Percentiles rank a stretch among this genome's conserved stretches.
Evolutionary conservation across 2,888 invertebrate genomes (phyloP).

Genomic region (Torymus tubicola): DNA sequence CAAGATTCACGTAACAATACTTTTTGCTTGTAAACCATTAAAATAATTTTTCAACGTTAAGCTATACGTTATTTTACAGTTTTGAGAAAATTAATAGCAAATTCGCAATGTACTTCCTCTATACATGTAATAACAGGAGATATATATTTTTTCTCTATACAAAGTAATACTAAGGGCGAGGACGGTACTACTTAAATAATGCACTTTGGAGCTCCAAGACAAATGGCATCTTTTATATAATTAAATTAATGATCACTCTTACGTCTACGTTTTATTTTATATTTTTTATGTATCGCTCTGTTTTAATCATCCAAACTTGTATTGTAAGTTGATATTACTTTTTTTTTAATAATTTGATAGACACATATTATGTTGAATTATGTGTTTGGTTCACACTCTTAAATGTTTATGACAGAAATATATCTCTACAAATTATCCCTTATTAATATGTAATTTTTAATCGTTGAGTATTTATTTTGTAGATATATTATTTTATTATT

Average conservation of each 20-base stretch:
- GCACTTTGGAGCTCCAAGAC: conserved; percentile 53
- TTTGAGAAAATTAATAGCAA: neutral
- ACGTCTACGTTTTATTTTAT: neutral
- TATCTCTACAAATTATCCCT: conserved; percentile 29
- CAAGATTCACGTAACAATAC: no score
- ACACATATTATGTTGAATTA: conserved; percentile 21
- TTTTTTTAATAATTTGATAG: conserved; percentile 26
- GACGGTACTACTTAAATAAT: conserved; percentile 60
- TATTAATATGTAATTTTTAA: conserved; percentile 21
- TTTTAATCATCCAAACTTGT: neutral
- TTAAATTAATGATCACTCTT: conserved; percentile 2
- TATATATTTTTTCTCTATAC: conserved; percentile 60
- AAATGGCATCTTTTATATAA: conserved; percentile 17
- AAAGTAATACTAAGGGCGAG: conserved; percentile 61
- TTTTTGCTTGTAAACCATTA: no score
- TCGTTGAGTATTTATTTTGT: conserved; percentile 16
- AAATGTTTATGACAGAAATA: conserved; percentile 24
- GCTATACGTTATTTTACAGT: no score
- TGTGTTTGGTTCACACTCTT: conserved; percentile 9
- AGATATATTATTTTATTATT: neutral
- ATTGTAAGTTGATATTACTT: conserved; percentile 6
- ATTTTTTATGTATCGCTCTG: conserved; percentile 3
- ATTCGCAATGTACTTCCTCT: conserved; percentile 31
- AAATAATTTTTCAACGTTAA: no score
- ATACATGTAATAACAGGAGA: conserved; percentile 56